A percentile compares a stretch with the other conserved stretches of the same genome.
Conservation (phyloP, 2,797 vertebrate species). For the Urocyon cinereoargenteus region DNA sequence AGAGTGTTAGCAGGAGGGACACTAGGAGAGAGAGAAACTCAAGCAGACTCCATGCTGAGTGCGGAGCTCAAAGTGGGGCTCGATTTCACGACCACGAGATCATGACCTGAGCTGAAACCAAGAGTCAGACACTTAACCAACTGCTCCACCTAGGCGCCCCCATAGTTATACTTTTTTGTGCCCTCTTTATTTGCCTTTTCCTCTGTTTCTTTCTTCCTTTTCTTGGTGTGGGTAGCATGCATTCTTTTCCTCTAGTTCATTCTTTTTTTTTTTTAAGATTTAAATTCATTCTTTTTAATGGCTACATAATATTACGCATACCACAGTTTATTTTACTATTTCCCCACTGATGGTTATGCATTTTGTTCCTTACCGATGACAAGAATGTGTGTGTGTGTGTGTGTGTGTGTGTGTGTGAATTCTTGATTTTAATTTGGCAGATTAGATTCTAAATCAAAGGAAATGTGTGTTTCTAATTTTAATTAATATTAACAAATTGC, state of each 20-base stretch:
- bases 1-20: background rate
- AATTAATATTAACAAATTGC: conserved; percentile 44
- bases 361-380: background rate
- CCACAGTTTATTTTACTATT: background rate
- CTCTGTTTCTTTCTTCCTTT: background rate
- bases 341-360: background rate
- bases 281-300: background rate
- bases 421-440: conserved; percentile 11
- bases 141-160: rapidly evolving
- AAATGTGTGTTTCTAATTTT: conserved; percentile 42
- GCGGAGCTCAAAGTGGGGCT: background rate
- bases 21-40: background rate
- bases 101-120: background rate
- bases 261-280: no score
- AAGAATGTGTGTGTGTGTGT: background rate
- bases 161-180: background rate
- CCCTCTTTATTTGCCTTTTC: background rate
- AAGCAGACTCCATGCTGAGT: background rate
- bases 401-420: background rate
- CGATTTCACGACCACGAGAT: background rate
- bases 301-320: background rate
- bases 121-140: background rate
- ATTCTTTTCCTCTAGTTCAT: background rate
- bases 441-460: conserved; percentile 23
- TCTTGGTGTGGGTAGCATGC: background rate